Evolutionary conservation across 2,888 invertebrate species (phyloP).

Genomic region (Smittia aterrima): DNA sequence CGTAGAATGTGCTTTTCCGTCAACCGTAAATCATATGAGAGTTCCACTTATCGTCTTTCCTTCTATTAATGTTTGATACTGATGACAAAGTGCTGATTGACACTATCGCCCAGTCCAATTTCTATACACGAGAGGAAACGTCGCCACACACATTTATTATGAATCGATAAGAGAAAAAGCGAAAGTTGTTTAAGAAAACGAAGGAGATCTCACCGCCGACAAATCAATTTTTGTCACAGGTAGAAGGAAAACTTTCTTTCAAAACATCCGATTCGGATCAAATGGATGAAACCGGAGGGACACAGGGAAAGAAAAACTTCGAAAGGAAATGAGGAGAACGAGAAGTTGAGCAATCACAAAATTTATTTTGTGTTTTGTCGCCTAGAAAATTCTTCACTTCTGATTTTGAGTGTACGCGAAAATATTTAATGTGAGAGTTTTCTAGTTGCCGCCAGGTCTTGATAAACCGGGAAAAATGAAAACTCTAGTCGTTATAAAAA

Average conservation of each 20-base stretch:
- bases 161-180: conserved; percentile 5
- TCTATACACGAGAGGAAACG: background rate
- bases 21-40: conserved; percentile 18
- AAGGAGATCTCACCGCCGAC: conserved; percentile 6
- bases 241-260: conserved; percentile 21
- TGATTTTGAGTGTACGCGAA: too few relatives aligned
- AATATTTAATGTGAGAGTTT: too few relatives aligned
- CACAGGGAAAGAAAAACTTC: background rate
- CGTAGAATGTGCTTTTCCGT: background rate
- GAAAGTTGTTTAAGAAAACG: conserved; percentile 3
- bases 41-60: conserved; percentile 10
- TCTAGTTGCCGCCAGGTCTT: background rate
- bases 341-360: background rate
- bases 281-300: conserved; percentile 13
- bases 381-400: background rate
- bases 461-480: background rate
- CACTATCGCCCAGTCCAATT: background rate
- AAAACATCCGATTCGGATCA: conserved; percentile 28
- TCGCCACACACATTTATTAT: conserved; percentile 17
- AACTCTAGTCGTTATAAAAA: background rate
- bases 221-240: conserved; percentile 36
- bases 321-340: background rate
- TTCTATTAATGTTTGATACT: conserved; percentile 22
- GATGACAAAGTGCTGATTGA: conserved; percentile 38
- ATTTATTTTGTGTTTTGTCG: background rate